Evolutionary conservation across 1,140 invertebrate genomes (phyloP).

Genomic region (Delia radicum): DNA sequence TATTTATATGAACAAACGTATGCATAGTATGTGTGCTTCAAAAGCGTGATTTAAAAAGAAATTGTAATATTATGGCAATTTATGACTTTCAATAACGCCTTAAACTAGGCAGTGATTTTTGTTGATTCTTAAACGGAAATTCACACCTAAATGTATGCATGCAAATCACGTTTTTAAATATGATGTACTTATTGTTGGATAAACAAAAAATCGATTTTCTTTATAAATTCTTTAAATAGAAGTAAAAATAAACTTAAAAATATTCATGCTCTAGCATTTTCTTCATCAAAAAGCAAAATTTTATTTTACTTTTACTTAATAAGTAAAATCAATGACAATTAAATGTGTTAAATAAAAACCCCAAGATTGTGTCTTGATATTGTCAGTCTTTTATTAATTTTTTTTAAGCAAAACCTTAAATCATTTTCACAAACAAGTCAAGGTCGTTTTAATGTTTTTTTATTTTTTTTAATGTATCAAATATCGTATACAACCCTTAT

Average conservation of each 20-base stretch:
- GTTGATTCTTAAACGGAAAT: not conserved
- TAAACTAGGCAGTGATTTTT: not conserved
- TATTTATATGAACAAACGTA: conserved; percentile 42
- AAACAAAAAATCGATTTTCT: conserved; percentile 2
- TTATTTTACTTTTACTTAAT: too few species aligned
- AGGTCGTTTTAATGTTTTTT: not conserved
- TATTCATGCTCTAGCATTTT: too few species aligned
- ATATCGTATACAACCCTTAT: not conserved
- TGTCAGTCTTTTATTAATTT: not conserved
- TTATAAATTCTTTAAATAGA: not conserved
- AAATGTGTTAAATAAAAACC: too few species aligned
- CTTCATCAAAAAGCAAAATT: too few species aligned
- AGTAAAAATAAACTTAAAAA: not conserved
- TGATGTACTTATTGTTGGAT: too few species aligned
- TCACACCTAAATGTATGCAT: conserved; percentile 12
- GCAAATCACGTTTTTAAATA: conserved; percentile 21
- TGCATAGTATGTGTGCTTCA: conserved; percentile 39
- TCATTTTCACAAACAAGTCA: not conserved
- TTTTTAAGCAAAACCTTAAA: not conserved
- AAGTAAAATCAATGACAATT: too few species aligned
- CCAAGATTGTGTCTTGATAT: not conserved
- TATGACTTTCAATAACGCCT: not conserved
- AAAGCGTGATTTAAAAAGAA: not conserved
- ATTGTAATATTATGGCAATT: conserved; percentile 3
- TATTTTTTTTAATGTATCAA: too few species aligned